A percentile compares a stretch with the other conserved stretches of the same genome.
Conservation (phyloP, 64 coral and sea anemone species). For the Astreopora myriophthalma region DNA sequence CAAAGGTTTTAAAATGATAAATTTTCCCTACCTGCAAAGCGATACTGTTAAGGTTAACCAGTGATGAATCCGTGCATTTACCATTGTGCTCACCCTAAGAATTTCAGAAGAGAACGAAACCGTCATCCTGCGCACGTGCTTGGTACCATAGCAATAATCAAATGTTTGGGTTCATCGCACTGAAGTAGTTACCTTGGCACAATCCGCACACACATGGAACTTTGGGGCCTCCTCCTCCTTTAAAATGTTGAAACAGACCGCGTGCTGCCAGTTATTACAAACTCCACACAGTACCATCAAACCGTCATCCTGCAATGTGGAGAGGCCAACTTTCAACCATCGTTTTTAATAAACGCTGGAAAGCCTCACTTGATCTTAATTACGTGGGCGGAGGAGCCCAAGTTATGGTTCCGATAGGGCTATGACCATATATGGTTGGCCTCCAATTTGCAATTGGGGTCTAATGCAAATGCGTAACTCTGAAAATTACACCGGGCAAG, state of each 20-base stretch:
- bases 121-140: neutral
- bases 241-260: slow-evolving; percentile 82
- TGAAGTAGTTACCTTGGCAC: slow-evolving; percentile 67
- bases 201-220: slow-evolving; percentile 84
- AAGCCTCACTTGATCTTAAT: too few relatives aligned
- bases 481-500: too few relatives aligned
- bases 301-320: slow-evolving; percentile 80
- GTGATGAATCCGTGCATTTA: slow-evolving; percentile 79
- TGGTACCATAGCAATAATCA: neutral
- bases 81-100: slow-evolving; percentile 8
- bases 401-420: too few relatives aligned
- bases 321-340: neutral
- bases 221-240: slow-evolving; percentile 87
- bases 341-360: too few relatives aligned
- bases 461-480: too few relatives aligned
- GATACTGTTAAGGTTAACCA: slow-evolving; percentile 53
- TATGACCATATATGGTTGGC: too few relatives aligned
- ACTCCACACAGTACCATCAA: slow-evolving; percentile 96
- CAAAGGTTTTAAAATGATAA: too few relatives aligned
- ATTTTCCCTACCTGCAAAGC: slow-evolving; percentile 64
- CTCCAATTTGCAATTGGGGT: too few relatives aligned
- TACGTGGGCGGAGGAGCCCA: too few relatives aligned
- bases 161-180: neutral
- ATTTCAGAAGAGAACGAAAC: neutral
- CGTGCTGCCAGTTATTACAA: slow-evolving; percentile 96